Percentiles rank a stretch among this genome's conserved stretches.
phyloP scores from a whole-genome alignment of 2,888 invertebrate species.

The Actias luna region DNA sequence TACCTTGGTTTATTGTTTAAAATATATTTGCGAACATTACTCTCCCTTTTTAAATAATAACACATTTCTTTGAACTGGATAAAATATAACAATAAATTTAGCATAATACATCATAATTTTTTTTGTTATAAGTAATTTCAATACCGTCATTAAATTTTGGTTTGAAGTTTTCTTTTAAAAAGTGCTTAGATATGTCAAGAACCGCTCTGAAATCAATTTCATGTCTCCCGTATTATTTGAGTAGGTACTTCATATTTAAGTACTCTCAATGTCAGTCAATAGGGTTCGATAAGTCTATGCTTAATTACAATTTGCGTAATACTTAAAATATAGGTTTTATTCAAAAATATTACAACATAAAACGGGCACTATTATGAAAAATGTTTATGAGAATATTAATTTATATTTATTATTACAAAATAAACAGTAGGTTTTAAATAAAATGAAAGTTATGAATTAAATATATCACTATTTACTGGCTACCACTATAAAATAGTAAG shows the following conservation, averaged over 20 bases:
- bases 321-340: background rate
- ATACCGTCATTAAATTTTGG: background rate
- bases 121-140: background rate
- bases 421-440: too few relatives aligned
- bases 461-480: too few relatives aligned
- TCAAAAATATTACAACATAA: background rate
- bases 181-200: constrained; percentile 2
- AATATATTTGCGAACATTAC: background rate
- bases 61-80: background rate
- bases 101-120: background rate
- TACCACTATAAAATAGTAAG: too few relatives aligned
- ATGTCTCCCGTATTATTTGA: background rate
- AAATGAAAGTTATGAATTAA: too few relatives aligned
- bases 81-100: background rate
- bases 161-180: background rate
- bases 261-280: background rate
- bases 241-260: background rate
- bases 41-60: background rate
- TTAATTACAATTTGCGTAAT: background rate
- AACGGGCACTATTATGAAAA: too few relatives aligned
- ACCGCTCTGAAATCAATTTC: background rate
- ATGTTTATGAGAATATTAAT: too few relatives aligned
- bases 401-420: too few relatives aligned
- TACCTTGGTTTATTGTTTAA: background rate
- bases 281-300: background rate